Conservation (phyloP, 2,113 vertebrate genomes). For the Laterallus jamaicensis region DNA sequence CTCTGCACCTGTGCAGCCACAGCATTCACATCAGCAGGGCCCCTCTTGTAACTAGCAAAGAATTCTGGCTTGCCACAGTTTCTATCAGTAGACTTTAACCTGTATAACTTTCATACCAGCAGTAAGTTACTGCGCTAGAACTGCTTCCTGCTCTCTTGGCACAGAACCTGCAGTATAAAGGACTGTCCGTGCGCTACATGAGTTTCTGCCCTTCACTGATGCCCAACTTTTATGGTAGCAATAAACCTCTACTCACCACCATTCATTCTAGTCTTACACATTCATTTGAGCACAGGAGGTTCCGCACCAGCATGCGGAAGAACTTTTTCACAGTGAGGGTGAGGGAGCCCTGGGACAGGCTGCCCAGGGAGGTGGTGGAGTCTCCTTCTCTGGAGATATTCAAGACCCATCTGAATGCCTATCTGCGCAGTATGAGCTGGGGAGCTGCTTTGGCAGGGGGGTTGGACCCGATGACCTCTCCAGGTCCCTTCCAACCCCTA, state of each 20-base stretch:
- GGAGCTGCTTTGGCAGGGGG: too few relatives aligned
- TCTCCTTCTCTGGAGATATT: too few relatives aligned
- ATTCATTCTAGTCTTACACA: not conserved
- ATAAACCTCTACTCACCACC: not conserved
- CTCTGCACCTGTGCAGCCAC: not conserved
- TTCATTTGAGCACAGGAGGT: too few relatives aligned
- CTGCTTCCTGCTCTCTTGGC: not conserved
- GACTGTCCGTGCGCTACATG: not conserved
- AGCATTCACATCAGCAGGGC: not conserved
- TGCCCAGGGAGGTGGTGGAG: too few relatives aligned
- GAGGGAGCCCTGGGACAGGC: too few relatives aligned
- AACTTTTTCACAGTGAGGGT: too few relatives aligned
- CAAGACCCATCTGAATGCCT: too few relatives aligned
- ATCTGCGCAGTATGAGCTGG: too few relatives aligned
- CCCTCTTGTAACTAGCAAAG: constrained; percentile 69
- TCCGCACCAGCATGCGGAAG: too few relatives aligned
- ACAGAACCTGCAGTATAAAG: not conserved
- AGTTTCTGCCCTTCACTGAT: not conserved
- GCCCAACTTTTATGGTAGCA: not conserved
- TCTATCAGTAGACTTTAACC: constrained; percentile 80
- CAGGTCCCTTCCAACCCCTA: too few relatives aligned
- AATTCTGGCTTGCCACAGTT: constrained; percentile 70
- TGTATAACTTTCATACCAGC: constrained; percentile 13
- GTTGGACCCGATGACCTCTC: too few relatives aligned
- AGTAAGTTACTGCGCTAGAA: not conserved